Conservation (phyloP, 2,888 invertebrate species). For the Odontocolon sp. region DNA sequence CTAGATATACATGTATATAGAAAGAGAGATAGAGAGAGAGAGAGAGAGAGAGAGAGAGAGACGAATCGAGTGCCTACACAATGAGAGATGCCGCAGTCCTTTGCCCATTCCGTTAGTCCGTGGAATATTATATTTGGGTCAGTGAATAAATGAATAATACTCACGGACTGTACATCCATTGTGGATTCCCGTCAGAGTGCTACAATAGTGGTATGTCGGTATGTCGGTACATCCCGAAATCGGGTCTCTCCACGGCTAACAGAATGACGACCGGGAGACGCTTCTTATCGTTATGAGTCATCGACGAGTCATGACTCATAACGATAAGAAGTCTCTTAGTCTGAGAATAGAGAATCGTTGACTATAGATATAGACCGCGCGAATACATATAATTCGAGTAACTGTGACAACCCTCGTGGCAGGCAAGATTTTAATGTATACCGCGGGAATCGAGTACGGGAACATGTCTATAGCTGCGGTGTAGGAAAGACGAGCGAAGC, state of each 20-base stretch:
- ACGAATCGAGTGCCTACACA: conserved; percentile 48
- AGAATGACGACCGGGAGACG: too few species aligned
- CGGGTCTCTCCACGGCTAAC: too few species aligned
- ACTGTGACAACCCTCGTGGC: too few species aligned
- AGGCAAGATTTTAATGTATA: too few species aligned
- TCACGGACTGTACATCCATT: conserved; percentile 51
- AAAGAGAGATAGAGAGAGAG: conserved; percentile 28
- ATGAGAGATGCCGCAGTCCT: conserved; percentile 53
- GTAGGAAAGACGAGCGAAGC: not conserved
- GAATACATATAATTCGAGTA: too few species aligned
- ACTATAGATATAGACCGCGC: too few species aligned
- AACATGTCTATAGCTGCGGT: conserved; percentile 34
- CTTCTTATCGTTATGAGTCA: too few species aligned
- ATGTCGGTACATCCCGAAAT: conserved; percentile 12
- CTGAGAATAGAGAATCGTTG: too few species aligned
- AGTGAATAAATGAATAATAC: conserved; percentile 67
- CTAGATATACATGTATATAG: conserved; percentile 3
- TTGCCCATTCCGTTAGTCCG: conserved; percentile 33
- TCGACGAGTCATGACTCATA: too few species aligned
- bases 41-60: not conserved
- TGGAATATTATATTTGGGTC: conserved; percentile 66
- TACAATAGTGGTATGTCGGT: conserved; percentile 35
- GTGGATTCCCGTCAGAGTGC: conserved; percentile 46
- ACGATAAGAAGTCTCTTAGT: too few species aligned
- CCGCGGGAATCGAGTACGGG: conserved; percentile 19